These are phyloP conservation scores for Benthochromis sp. DNA, from an alignment of 2,113 vertebrate species.

Conservation along the genomic window DNA sequence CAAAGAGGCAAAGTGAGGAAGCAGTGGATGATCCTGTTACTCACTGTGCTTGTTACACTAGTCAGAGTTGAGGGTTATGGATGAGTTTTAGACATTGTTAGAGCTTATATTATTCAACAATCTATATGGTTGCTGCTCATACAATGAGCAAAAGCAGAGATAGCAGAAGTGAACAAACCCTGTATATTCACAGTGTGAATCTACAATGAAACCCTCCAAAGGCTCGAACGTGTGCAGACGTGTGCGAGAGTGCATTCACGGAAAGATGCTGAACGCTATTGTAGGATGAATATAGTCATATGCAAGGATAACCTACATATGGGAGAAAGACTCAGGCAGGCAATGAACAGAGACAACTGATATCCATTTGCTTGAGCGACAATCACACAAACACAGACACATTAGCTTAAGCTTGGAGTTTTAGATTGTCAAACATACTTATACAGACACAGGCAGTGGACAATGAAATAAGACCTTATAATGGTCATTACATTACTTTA, in stretches of 20 bases:
- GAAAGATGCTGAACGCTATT: constrained; percentile 1
- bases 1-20: neutral
- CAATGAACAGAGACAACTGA: constrained; percentile 40
- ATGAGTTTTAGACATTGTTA: neutral
- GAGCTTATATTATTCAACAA: neutral
- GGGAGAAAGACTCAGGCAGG: constrained; percentile 10
- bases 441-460: neutral
- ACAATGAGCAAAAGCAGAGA: neutral
- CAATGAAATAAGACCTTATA: neutral
- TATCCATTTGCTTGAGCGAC: constrained; percentile 22
- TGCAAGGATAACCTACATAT: constrained; percentile 33
- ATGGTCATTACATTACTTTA: neutral
- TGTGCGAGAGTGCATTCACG: neutral
- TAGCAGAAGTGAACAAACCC: neutral
- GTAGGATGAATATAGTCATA: constrained; percentile 6
- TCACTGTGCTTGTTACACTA: neutral
- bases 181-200: neutral
- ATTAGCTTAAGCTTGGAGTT: neutral
- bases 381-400: neutral
- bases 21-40: constrained; percentile 6
- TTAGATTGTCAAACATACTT: neutral
- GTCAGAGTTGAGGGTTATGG: neutral
- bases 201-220: neutral
- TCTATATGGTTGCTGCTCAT: neutral
- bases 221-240: neutral